Conservation (phyloP, 2,888 invertebrate genomes). For the Pandemis cinnamomeana region DNA sequence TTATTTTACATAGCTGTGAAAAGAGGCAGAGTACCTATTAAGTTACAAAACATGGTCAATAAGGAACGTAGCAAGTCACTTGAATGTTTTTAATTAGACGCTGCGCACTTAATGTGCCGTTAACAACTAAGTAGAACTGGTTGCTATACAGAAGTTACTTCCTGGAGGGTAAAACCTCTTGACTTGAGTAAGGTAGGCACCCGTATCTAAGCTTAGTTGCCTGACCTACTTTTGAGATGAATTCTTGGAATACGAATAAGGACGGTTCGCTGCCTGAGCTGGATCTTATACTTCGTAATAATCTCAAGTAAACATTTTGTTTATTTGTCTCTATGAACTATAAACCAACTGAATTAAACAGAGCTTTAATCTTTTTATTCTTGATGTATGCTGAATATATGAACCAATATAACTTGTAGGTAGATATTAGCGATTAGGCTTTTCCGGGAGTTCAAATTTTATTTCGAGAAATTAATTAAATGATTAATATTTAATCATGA, state of each 20-base stretch:
- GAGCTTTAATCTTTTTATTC: too few relatives aligned
- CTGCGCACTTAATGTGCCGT: conserved; percentile 50
- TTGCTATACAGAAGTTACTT: conserved; percentile 26
- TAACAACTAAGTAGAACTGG: conserved; percentile 46
- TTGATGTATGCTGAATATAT: too few relatives aligned
- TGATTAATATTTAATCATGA: too few relatives aligned
- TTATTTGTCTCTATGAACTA: too few relatives aligned
- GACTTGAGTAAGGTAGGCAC: conserved; percentile 14
- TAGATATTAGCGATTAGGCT: too few relatives aligned
- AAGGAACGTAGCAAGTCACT: conserved; percentile 21
- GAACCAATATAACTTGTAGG: too few relatives aligned
- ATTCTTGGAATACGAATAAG: conserved; percentile 10
- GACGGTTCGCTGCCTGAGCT: neutral
- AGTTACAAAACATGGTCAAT: conserved; percentile 18
- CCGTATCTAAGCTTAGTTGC: conserved; percentile 13
- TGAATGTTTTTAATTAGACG: conserved; percentile 34
- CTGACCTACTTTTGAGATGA: conserved; percentile 9
- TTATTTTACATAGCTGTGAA: neutral
- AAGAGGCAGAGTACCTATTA: neutral
- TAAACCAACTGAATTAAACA: too few relatives aligned
- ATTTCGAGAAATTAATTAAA: too few relatives aligned
- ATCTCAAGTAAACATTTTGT: neutral
- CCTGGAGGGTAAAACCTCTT: conserved; percentile 19
- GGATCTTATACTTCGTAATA: neutral
- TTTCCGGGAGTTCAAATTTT: too few relatives aligned